Conservation (phyloP, 2,797 vertebrate species). For the Rousettus madagascariensis region DNA sequence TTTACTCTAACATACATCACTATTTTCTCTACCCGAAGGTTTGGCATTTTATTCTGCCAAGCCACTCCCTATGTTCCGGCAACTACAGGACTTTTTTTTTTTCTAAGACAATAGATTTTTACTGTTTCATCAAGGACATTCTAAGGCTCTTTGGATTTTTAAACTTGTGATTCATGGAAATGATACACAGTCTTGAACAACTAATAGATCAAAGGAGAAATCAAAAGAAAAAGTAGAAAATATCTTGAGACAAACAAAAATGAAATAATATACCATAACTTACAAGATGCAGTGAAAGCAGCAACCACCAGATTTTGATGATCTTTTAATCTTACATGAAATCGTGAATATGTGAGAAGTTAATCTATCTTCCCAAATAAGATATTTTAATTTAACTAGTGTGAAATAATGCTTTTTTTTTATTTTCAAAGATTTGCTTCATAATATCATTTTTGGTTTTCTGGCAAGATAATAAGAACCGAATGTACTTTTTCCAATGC, state of each 20-base stretch:
- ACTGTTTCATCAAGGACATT: background rate
- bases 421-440: background rate
- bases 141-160: background rate
- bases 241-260: background rate
- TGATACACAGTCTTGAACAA: background rate
- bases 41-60: background rate
- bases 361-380: conserved; percentile 21
- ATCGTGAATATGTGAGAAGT: background rate
- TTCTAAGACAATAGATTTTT: background rate
- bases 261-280: background rate
- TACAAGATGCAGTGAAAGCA: background rate
- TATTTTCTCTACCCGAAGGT: background rate
- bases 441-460: conserved; percentile 32
- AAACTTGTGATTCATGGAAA: background rate
- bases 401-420: background rate
- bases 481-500: background rate
- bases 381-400: conserved; percentile 23
- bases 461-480: conserved; percentile 5
- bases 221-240: background rate
- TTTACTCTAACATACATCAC: background rate
- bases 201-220: background rate
- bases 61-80: background rate
- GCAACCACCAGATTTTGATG: background rate
- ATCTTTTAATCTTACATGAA: background rate
- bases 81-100: background rate